A percentile compares a stretch with the other conserved stretches of the same genome.
Conservation (phyloP, 2,888 invertebrate species). For the Chrysolina oricalcia region DNA sequence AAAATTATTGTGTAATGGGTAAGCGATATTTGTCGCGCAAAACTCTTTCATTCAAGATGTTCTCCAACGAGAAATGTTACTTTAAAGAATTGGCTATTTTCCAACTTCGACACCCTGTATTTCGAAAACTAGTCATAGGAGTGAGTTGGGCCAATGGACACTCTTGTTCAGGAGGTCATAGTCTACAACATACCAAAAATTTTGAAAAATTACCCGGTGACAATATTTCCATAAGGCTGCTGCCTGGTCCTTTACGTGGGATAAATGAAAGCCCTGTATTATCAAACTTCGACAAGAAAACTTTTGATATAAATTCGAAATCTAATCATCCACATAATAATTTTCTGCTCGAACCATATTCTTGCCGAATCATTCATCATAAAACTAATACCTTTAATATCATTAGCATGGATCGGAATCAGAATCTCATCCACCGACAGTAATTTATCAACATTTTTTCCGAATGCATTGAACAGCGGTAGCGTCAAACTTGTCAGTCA, state of each 20-base stretch:
- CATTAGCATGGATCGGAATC: slow-evolving; percentile 49
- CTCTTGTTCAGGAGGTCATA: too few relatives aligned
- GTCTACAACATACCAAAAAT: too few relatives aligned
- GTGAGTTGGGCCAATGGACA: too few relatives aligned
- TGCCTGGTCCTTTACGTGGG: neutral
- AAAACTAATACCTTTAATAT: slow-evolving; percentile 37
- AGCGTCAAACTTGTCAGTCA: slow-evolving; percentile 65
- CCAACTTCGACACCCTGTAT: too few relatives aligned
- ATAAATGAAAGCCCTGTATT: neutral
- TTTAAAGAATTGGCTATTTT: too few relatives aligned
- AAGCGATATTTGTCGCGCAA: too few relatives aligned
- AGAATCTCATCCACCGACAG: slow-evolving; percentile 39
- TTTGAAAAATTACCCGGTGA: too few relatives aligned
- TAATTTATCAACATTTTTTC: slow-evolving; percentile 57
- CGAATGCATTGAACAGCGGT: slow-evolving; percentile 51
- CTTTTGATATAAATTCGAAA: slow-evolving; percentile 6
- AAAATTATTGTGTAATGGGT: too few relatives aligned
- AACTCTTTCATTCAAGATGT: too few relatives aligned
- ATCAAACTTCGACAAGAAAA: slow-evolving; percentile 1
- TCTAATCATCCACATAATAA: slow-evolving; percentile 30
- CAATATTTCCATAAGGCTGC: too few relatives aligned
- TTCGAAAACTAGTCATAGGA: too few relatives aligned
- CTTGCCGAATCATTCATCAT: slow-evolving; percentile 37
- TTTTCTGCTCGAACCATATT: slow-evolving; percentile 28
- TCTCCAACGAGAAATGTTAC: too few relatives aligned